Base-by-base conservation (phyloP, 2,888 invertebrate species). In the Ligdia adustata region DNA sequence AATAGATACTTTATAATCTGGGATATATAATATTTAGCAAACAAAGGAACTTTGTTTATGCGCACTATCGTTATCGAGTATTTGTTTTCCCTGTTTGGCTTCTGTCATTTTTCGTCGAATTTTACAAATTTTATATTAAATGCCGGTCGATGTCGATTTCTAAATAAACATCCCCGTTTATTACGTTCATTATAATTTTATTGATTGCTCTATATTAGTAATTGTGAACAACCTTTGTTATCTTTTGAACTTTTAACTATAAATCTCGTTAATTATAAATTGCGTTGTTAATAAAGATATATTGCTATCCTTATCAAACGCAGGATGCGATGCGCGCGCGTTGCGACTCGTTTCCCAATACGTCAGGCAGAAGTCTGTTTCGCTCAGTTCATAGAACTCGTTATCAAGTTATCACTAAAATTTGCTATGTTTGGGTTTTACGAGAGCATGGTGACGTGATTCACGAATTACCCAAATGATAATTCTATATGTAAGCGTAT, bases 361-460 rank as follows among this genome's bases (percentile, higher is more conserved):
- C 9, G 16, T 27, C 12, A 11, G 14, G 46, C n/a, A n/a, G n/a
- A n/a, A 57, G 55, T 62, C 62, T 62, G 50, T 45, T 42, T 46
- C 14, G 44, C 46, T 52, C 49, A 63, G 64, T 68, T 73, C 69
- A 61, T 62, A 57, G 68, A 64, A 68, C 63, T 55, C 54, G 14
- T 58, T 69, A 70, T 73, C 67, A 48, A n/a, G n/a, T n/a, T n/a
- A n/a, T n/a, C n/a, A n/a, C n/a, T n/a, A 32, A 34, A 45, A 51
- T 52, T 50, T 28, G 37, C 50, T 38, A 42, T 47, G 35, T 56
- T 56, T 59, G 22, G 49, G 47, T 31, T 29, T 41, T 9, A n/a
- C 27, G 32, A 49, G 54, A 47, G 49, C 24, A 53, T 44, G 13
- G 2, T 24, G 38, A 31, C 24, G 27, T 55, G 52, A 55, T 38